Evolutionary conservation across 2,888 invertebrate genomes (phyloP).

Genomic region (Siphonodentalium dalli): DNA sequence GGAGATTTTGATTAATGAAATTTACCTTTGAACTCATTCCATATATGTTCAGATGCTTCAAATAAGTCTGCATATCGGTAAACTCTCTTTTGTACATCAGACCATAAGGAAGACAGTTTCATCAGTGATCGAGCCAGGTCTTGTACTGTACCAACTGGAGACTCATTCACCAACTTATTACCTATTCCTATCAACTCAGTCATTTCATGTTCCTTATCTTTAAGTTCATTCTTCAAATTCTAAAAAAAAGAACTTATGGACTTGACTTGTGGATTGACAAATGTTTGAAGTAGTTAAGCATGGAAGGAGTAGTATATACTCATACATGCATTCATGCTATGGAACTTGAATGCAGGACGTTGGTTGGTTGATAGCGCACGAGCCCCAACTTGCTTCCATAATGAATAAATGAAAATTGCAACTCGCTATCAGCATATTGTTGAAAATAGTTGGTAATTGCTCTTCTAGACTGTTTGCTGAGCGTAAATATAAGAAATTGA

Average conservation of each 20-base stretch:
- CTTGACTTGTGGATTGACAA: too few species aligned
- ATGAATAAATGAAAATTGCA: too few species aligned
- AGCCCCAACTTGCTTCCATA: too few species aligned
- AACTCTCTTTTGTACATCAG: conserved; percentile 49
- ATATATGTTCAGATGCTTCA: conserved; percentile 46
- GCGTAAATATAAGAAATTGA: too few species aligned
- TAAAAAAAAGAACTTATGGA: conserved; percentile 25
- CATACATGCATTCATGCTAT: too few species aligned
- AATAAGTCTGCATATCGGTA: conserved; percentile 49
- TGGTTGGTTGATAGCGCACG: too few species aligned
- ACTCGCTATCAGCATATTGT: too few species aligned
- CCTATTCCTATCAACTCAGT: conserved; percentile 43
- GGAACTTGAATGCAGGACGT: too few species aligned
- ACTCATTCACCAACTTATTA: conserved; percentile 45
- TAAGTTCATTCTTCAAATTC: conserved; percentile 45
- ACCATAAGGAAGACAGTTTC: conserved; percentile 57
- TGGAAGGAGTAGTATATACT: too few species aligned
- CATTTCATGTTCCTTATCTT: conserved; percentile 41
- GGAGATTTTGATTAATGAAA: not conserved
- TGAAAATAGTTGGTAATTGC: too few species aligned
- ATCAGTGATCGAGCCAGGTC: conserved; percentile 51
- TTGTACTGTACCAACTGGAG: conserved; percentile 46
- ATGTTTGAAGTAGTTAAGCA: too few species aligned
- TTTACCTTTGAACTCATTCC: conserved; percentile 55
- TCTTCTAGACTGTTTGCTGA: too few species aligned